A percentile compares a stretch with the other conserved stretches of the same genome.
Conservation (phyloP, 2,888 invertebrate genomes). For the Sesia bembeciformis region DNA sequence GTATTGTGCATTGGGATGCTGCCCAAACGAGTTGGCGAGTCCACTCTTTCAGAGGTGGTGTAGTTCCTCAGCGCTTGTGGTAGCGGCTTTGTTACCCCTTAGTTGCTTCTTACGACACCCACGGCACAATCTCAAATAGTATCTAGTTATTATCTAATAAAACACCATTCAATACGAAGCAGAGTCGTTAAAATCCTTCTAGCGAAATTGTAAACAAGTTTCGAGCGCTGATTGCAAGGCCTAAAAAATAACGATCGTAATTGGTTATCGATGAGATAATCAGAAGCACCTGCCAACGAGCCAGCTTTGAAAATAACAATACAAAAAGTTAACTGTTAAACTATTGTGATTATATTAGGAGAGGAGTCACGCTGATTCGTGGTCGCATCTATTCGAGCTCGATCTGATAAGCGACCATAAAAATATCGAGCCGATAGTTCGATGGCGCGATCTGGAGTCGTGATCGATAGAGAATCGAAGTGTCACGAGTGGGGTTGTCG, state of each 20-base stretch:
- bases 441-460: constrained; percentile 56
- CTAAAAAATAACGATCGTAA: not conserved
- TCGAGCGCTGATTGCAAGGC: not conserved
- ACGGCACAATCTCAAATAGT: no score
- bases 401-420: constrained; percentile 56
- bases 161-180: no score
- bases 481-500: constrained; percentile 68
- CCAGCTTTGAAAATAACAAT: constrained; percentile 52
- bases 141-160: no score
- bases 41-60: no score
- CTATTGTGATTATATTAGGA: constrained; percentile 43
- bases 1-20: no score
- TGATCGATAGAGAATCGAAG: constrained; percentile 72
- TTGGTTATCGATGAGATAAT: constrained; percentile 4
- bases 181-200: no score
- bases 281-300: constrained; percentile 47
- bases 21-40: no score
- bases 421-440: constrained; percentile 57
- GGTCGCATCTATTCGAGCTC: constrained; percentile 17
- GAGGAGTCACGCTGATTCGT: constrained; percentile 44
- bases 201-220: not conserved
- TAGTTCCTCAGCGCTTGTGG: no score
- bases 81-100: no score
- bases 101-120: no score
- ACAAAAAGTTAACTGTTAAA: constrained; percentile 52